phyloP scores from a whole-genome alignment of 2,888 invertebrate species.

The Xanthia togata region DNA sequence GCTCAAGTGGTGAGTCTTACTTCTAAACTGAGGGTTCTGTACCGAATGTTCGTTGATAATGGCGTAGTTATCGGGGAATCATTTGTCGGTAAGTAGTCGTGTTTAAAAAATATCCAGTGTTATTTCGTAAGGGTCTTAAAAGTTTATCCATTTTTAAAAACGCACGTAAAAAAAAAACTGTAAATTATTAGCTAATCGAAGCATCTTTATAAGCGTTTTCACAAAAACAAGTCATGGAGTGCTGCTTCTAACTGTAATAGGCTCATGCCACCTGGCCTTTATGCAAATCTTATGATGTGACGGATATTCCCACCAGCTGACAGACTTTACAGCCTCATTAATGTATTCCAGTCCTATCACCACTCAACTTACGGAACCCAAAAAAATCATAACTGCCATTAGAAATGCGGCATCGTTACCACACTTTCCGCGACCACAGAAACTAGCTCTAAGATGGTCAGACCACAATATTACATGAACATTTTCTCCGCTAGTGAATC shows the following conservation, averaged over 20 bases:
- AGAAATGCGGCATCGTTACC: conserved; percentile 62
- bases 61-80: not conserved
- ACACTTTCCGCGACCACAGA: conserved; percentile 64
- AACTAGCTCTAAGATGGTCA: conserved; percentile 53
- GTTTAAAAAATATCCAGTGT: not conserved
- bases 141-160: no score
- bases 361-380: not conserved
- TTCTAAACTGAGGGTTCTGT: not conserved
- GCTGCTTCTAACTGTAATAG: no score
- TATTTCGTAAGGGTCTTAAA: no score
- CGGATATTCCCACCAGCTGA: not conserved
- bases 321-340: not conserved
- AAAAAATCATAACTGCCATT: conserved; percentile 58
- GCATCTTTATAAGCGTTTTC: rapidly evolving
- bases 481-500: conserved; percentile 59
- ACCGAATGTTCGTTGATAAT: not conserved
- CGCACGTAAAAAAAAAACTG: not conserved
- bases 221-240: not conserved
- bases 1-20: not conserved
- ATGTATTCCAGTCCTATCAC: not conserved
- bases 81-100: not conserved
- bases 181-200: not conserved
- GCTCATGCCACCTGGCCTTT: no score
- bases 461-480: conserved; percentile 52
- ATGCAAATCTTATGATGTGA: not conserved